A percentile compares a stretch with the other conserved stretches of the same genome.
phyloP scores from a whole-genome alignment of 1,140 invertebrate species.

The Sitobion miscanthi region DNA sequence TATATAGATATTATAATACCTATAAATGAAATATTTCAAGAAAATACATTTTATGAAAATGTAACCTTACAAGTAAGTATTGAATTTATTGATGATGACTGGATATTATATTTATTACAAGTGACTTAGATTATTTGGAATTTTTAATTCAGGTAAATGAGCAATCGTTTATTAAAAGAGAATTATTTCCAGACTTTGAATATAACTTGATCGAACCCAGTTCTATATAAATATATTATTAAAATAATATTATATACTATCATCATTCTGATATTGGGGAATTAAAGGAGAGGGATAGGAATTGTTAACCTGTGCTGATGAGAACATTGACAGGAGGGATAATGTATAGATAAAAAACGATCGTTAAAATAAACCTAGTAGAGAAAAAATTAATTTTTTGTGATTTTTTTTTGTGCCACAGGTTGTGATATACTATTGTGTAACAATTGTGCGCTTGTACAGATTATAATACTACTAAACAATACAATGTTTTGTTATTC shows the following conservation, averaged over 20 bases:
- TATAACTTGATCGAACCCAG: not conserved
- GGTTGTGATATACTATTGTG: not conserved
- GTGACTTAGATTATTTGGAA: not conserved
- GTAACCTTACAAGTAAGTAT: too few relatives aligned
- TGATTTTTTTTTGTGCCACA: not conserved
- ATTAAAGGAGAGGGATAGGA: not conserved
- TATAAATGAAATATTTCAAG: too few relatives aligned
- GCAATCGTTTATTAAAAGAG: too few relatives aligned
- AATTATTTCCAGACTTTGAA: not conserved
- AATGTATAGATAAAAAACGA: not conserved
- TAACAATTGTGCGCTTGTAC: not conserved
- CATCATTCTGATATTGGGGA: not conserved
- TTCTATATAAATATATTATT: not conserved
- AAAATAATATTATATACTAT: not conserved
- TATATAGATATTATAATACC: too few relatives aligned
- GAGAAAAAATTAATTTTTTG: not conserved
- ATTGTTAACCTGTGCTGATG: not conserved
- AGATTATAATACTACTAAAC: not conserved
- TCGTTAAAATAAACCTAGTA: not conserved
- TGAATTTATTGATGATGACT: not conserved
- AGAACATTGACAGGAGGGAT: not conserved
- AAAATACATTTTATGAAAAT: too few relatives aligned
- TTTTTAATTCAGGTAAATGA: not conserved
- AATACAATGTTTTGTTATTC: not conserved
- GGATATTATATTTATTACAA: not conserved